phyloP scores from a whole-genome alignment of 2,113 vertebrate genomes.

The Phaethon lepturus region DNA sequence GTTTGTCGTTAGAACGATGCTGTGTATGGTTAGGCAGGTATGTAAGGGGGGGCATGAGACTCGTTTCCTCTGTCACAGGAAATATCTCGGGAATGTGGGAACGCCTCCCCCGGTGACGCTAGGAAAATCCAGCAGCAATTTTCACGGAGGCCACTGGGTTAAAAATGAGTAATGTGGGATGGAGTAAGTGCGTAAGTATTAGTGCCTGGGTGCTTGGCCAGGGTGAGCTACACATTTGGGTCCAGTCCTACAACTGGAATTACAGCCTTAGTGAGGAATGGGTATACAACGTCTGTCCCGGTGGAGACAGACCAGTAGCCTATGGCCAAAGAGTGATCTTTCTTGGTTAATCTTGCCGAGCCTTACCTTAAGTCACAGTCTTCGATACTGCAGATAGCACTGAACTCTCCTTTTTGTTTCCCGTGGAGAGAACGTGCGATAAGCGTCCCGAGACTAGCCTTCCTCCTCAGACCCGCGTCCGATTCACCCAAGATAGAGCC shows the following conservation, averaged over 20 bases:
- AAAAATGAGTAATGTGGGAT: not conserved
- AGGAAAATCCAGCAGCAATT: not conserved
- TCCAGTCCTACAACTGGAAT: not conserved
- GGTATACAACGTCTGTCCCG: not conserved
- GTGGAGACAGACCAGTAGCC: not conserved
- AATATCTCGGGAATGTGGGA: not conserved
- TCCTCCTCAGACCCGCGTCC: not conserved
- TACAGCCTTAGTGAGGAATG: not conserved
- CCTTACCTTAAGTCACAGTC: not conserved
- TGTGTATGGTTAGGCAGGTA: not conserved
- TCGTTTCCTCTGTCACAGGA: not conserved
- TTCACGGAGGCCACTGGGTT: not conserved
- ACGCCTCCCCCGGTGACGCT: not conserved
- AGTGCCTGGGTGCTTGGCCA: not conserved
- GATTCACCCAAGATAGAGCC: not conserved
- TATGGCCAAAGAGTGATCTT: not conserved
- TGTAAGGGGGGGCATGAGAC: not conserved
- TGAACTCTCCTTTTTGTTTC: conserved; percentile 27
- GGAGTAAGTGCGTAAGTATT: not conserved
- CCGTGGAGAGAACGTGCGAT: not conserved
- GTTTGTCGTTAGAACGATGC: not conserved
- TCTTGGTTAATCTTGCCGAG: not conserved
- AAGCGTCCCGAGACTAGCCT: not conserved
- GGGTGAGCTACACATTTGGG: not conserved
- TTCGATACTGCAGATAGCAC: not conserved